A percentile compares a stretch with the other conserved stretches of the same genome.
Evolutionary conservation across 2,797 vertebrate species (phyloP).

Genomic region (Siniperca obscura): DNA sequence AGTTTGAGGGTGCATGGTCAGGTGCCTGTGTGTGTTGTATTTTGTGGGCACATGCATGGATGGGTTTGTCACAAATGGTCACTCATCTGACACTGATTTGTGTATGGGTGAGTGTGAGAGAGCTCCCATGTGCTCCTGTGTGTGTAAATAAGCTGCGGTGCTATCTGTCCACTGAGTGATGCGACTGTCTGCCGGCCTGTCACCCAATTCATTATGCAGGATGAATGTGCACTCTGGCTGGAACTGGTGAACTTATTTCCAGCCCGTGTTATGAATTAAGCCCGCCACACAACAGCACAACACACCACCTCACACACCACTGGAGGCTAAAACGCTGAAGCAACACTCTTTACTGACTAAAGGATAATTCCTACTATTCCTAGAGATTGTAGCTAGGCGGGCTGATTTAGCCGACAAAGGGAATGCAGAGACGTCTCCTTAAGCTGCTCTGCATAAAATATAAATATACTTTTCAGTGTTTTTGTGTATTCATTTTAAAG

Average conservation of each 20-base stretch:
- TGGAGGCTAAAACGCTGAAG: slow-evolving; percentile 45
- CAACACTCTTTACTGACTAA: slow-evolving; percentile 31
- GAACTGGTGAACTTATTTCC: slow-evolving; percentile 59
- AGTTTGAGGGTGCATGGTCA: slow-evolving; percentile 35
- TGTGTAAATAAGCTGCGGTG: slow-evolving; percentile 40
- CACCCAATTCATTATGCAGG: slow-evolving; percentile 48
- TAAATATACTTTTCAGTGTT: slow-evolving; percentile 25
- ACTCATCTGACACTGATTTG: slow-evolving; percentile 57
- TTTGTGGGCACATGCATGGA: slow-evolving; percentile 59
- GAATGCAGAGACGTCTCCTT: slow-evolving; percentile 10
- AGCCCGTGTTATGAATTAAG: slow-evolving; percentile 56
- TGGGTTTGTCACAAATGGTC: slow-evolving; percentile 56
- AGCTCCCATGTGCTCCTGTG: slow-evolving; percentile 32
- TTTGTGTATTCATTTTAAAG: slow-evolving; percentile 24
- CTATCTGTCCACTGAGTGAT: slow-evolving; percentile 61
- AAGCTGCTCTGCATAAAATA: slow-evolving; percentile 49
- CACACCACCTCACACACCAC: slow-evolving; percentile 21
- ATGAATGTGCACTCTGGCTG: slow-evolving; percentile 62
- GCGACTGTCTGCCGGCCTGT: slow-evolving; percentile 47
- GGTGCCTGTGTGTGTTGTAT: slow-evolving; percentile 36
- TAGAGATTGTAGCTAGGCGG: slow-evolving; percentile 22
- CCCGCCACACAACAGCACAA: slow-evolving; percentile 11
- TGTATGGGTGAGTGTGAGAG: slow-evolving; percentile 33
- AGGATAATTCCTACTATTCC: slow-evolving; percentile 39
- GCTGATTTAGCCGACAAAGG: slow-evolving; percentile 29